Evolutionary conservation across 2,113 vertebrate species (phyloP).

Genomic region (Labrus mixtus): DNA sequence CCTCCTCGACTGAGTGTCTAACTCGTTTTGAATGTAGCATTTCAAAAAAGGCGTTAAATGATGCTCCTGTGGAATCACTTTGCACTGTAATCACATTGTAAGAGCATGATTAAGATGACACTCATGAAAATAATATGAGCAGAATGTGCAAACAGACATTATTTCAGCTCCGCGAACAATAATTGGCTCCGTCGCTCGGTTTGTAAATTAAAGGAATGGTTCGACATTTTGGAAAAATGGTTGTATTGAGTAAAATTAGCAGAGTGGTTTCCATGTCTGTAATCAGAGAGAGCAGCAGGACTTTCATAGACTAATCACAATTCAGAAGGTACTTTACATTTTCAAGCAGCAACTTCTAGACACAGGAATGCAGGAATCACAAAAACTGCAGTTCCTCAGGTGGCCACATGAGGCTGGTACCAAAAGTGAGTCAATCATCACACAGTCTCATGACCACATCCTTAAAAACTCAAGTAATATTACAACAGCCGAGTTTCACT

Average conservation of each 20-base stretch:
- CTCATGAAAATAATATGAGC: not conserved
- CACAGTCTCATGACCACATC: not conserved
- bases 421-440: not conserved
- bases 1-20: not conserved
- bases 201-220: not conserved
- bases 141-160: not conserved
- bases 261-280: not conserved
- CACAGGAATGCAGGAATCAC: not conserved
- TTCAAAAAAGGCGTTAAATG: constrained; percentile 11
- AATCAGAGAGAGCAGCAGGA: too few species aligned
- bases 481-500: too few species aligned
- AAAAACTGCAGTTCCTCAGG: not conserved
- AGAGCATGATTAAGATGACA: constrained; percentile 9
- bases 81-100: constrained; percentile 5
- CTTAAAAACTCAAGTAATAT: too few species aligned
- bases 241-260: not conserved
- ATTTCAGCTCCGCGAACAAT: not conserved
- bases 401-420: not conserved
- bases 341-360: not conserved
- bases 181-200: not conserved
- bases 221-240: not conserved
- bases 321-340: not conserved
- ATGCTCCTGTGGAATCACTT: constrained; percentile 15
- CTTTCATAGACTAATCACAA: not conserved
- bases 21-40: constrained; percentile 24